A percentile compares a stretch with the other conserved stretches of the same genome.
Evolutionary conservation across 2,888 invertebrate genomes (phyloP).

Genomic region (Teleogryllus oceanicus): DNA sequence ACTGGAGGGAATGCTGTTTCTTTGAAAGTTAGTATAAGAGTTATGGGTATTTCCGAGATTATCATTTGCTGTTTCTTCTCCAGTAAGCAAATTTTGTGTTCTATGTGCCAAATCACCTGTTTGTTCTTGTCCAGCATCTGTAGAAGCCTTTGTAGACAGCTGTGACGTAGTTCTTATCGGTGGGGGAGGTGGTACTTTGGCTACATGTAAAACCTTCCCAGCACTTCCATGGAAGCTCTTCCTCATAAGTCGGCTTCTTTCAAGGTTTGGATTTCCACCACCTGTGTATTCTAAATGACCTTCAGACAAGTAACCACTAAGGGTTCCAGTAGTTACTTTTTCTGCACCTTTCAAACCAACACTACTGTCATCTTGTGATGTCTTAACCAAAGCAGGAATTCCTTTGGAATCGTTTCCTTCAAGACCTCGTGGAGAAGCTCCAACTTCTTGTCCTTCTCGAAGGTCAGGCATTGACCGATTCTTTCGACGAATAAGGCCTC

Average conservation of each 20-base stretch:
- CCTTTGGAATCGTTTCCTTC: conserved; percentile 39
- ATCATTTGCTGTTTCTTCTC: background rate
- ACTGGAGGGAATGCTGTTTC: background rate
- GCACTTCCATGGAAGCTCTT: conserved; percentile 85
- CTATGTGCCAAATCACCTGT: background rate
- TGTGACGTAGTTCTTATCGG: conserved; percentile 84
- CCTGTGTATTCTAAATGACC: conserved; percentile 77
- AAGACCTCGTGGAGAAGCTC: conserved; percentile 30
- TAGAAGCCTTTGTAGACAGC: conserved; percentile 59
- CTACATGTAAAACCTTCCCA: conserved; percentile 74
- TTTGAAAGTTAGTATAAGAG: conserved; percentile 21
- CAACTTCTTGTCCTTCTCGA: conserved; percentile 64
- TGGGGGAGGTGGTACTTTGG: conserved; percentile 76
- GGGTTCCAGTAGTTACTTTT: conserved; percentile 46
- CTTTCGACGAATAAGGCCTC: conserved; percentile 80
- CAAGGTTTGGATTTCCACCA: conserved; percentile 63
- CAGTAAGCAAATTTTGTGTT: background rate
- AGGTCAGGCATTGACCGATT: conserved; percentile 90
- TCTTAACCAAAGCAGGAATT: background rate
- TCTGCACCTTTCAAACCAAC: conserved; percentile 57
- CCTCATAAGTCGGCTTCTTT: conserved; percentile 81
- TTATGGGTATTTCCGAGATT: conserved; percentile 4
- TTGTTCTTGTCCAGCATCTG: conserved; percentile 45
- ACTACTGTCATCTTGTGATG: conserved; percentile 63
- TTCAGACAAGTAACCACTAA: conserved; percentile 81